Evolutionary conservation across 2,113 vertebrate genomes (phyloP), one percentile per base, ranked within the genome.

Genomic region (Sturnira hondurensis): DNA sequence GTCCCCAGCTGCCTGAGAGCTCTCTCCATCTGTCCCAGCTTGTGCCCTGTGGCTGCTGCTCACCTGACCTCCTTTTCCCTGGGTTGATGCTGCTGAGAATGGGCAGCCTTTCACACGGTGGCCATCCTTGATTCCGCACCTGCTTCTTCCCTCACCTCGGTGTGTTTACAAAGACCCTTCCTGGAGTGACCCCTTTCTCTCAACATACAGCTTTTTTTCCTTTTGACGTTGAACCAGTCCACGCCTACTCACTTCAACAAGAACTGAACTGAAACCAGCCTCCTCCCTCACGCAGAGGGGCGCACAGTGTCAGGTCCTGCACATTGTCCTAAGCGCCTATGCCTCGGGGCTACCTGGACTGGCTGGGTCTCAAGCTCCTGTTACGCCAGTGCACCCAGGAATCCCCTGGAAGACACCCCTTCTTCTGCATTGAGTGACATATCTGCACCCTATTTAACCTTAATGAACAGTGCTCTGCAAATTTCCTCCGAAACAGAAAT

Each of bases 181-280:
- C 13, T 17, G 2, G 5, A n/a, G 68, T 28, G 65, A 86, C 50
- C 73, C 58, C 2, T 74, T 77, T n/a, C 43, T 28, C 38, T 94
- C 78, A 50, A 36, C 80, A 33, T 3, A 45, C 24, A 11, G 43
- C 45, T 70, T 15, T 41, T 70, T 15, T 91, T 76, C 78, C 93
- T 89, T 74, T 61, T 12, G 26, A 63, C 78, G 84, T 54, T 28
- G 56, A 54, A 87, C 38, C 13, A 2, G 26, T 1, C 2, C 3
- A 1, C 0, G 0, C 14, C 31, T 45, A 61, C 15, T 77, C 52
- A 0, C 0, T 33, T 52, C 26, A 41, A 9, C 5, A 31, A 15
- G 54, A 14, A 0, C 3, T 6, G 47, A 45, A 52, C 16, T 33
- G 61, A 82, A 74, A 13, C 47, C n/a, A 70, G 6, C 19, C 43